Evolutionary conservation across 1,140 invertebrate genomes (phyloP).

Genomic region (Drosophila azteca): DNA sequence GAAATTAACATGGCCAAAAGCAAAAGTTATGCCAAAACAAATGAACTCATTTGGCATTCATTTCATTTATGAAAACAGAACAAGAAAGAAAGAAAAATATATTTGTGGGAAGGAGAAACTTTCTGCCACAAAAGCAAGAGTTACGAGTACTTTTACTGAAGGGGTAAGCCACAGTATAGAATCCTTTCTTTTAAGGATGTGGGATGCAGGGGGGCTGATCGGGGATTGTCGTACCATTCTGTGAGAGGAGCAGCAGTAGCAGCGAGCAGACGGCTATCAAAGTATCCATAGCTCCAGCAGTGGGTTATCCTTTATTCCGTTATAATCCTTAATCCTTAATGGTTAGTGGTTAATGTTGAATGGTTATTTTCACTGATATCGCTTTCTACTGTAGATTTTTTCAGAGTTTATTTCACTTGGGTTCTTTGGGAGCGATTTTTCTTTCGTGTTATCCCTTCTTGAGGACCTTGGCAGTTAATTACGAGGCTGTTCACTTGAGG

Average conservation of each 20-base stretch:
- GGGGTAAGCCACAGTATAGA: no score
- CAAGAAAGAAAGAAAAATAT: conserved; percentile 25
- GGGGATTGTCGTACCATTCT: conserved; percentile 54
- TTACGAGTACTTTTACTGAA: not conserved
- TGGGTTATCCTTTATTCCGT: conserved; percentile 33
- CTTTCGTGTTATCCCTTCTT: conserved; percentile 11
- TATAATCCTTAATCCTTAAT: conserved; percentile 56
- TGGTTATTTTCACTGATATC: conserved; percentile 41
- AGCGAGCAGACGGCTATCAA: conserved; percentile 48
- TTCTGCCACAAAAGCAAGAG: not conserved
- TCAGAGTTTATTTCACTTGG: conserved; percentile 26
- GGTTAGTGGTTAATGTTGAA: conserved; percentile 30
- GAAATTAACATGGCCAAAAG: conserved; percentile 21
- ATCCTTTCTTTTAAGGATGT: no score
- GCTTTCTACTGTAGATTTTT: conserved; percentile 1
- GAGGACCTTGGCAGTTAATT: conserved; percentile 38
- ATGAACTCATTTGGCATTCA: conserved; percentile 50
- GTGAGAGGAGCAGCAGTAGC: conserved; percentile 46
- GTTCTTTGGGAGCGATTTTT: conserved; percentile 15
- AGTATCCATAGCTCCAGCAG: conserved; percentile 59
- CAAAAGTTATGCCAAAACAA: conserved; percentile 42
- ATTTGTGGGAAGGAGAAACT: not conserved
- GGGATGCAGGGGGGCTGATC: not conserved
- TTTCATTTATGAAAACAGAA: conserved; percentile 43
- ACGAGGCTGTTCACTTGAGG: conserved; percentile 46